Conservation (phyloP, 2,888 invertebrate genomes). For the Pasiphila rectangulata region DNA sequence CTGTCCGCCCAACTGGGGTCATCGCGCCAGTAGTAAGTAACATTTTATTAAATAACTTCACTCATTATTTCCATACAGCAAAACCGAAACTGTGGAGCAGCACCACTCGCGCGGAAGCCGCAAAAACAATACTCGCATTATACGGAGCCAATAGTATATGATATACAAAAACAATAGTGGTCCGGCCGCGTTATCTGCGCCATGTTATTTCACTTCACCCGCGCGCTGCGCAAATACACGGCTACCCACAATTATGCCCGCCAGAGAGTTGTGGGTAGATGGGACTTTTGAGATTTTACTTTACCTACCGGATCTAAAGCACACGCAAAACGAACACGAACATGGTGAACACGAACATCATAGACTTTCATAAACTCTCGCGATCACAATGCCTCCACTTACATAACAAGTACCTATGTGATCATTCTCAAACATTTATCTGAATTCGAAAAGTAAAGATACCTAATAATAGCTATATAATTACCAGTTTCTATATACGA, state of each 20-base stretch:
- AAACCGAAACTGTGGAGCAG: neutral
- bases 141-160: conserved; percentile 37
- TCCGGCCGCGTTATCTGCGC: conserved; percentile 55
- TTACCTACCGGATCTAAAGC: neutral
- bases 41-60: neutral
- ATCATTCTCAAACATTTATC: too few relatives aligned
- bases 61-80: neutral
- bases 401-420: too few relatives aligned
- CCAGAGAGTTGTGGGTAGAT: conserved; percentile 18
- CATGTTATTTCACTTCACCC: conserved; percentile 68
- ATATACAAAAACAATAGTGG: conserved; percentile 35
- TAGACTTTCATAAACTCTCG: too few relatives aligned
- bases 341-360: too few relatives aligned
- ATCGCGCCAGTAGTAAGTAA: too few relatives aligned
- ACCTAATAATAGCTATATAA: too few relatives aligned
- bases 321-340: too few relatives aligned
- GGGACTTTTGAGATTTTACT: neutral
- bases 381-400: too few relatives aligned
- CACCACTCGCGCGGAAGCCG: conserved; percentile 11
- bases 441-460: too few relatives aligned
- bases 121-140: conserved; percentile 39
- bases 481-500: too few relatives aligned
- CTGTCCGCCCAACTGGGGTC: too few relatives aligned
- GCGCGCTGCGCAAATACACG: conserved; percentile 62
- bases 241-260: conserved; percentile 49